Conservation (phyloP, 2,797 vertebrate species). For the Luscinia megarhynchos region DNA sequence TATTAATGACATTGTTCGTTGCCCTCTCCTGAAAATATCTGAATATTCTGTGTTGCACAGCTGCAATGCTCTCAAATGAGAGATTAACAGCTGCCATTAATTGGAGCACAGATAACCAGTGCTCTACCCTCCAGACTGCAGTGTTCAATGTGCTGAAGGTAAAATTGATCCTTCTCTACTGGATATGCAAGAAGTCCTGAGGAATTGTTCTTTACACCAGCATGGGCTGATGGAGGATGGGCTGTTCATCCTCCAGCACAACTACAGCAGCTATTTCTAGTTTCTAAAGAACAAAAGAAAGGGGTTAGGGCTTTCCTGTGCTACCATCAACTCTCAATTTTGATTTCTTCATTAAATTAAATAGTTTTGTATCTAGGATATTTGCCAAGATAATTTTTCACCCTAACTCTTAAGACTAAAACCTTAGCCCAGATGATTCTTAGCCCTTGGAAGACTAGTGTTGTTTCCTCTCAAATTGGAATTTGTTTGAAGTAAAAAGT, state of each 20-base stretch:
- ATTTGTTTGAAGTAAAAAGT: not conserved
- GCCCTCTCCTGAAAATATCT: not conserved
- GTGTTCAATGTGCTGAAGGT: not conserved
- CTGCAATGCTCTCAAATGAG: not conserved
- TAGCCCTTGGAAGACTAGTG: not conserved
- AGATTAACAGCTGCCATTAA: not conserved
- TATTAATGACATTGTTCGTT: fast-evolving
- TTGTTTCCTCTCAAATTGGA: not conserved
- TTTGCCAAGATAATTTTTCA: not conserved
- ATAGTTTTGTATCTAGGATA: not conserved
- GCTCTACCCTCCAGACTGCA: not conserved
- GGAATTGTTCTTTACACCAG: fast-evolving
- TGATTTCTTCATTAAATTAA: not conserved
- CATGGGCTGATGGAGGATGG: not conserved
- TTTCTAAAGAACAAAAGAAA: not conserved
- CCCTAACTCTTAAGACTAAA: not conserved
- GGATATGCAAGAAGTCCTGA: not conserved
- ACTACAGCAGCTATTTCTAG: not conserved
- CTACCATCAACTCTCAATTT: fast-evolving
- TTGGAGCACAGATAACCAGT: not conserved
- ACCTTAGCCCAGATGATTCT: not conserved
- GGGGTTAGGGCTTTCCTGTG: not conserved
- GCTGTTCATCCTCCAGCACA: not conserved
- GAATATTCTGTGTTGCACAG: not conserved
- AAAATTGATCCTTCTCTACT: not conserved